Percentiles rank a stretch among this genome's conserved stretches.
Evolutionary conservation across 2,888 invertebrate species (phyloP).

Genomic region (Crossocerus cetratus): DNA sequence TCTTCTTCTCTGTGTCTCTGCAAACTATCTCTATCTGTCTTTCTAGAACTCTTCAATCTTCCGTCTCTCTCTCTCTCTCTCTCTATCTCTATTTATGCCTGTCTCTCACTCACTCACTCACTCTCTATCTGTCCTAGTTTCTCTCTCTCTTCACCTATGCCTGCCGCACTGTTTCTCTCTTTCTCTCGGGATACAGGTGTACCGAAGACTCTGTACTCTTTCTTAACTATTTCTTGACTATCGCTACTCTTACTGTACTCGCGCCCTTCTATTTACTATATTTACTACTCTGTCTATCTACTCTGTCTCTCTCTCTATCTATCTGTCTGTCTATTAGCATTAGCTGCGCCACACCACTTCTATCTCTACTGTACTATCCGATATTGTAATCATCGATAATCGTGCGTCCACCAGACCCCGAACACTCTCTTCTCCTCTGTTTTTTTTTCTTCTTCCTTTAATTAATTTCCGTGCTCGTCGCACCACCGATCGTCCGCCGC

Average conservation of each 20-base stretch:
- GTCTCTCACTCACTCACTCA: background rate
- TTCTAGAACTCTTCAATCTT: background rate
- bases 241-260: background rate
- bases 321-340: constrained; percentile 2
- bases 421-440: constrained; percentile 1
- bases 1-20: background rate
- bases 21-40: constrained; percentile 1
- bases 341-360: constrained; percentile 5
- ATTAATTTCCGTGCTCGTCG: background rate
- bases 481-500: background rate
- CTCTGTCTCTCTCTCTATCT: constrained; percentile 20
- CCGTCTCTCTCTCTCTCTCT: background rate
- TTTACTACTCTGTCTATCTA: constrained; percentile 16
- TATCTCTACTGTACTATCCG: constrained; percentile 18
- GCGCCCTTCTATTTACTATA: constrained; percentile 7
- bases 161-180: constrained; percentile 19
- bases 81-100: background rate
- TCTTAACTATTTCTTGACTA: background rate
- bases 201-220: background rate
- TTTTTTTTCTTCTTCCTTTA: no score
- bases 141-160: constrained; percentile 4
- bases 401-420: constrained; percentile 22
- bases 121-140: constrained; percentile 14
- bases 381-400: constrained; percentile 25
- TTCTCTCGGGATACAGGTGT: constrained; percentile 1